Conservation (phyloP, 2,888 invertebrate species). For the Nemotelus nigrinus region DNA sequence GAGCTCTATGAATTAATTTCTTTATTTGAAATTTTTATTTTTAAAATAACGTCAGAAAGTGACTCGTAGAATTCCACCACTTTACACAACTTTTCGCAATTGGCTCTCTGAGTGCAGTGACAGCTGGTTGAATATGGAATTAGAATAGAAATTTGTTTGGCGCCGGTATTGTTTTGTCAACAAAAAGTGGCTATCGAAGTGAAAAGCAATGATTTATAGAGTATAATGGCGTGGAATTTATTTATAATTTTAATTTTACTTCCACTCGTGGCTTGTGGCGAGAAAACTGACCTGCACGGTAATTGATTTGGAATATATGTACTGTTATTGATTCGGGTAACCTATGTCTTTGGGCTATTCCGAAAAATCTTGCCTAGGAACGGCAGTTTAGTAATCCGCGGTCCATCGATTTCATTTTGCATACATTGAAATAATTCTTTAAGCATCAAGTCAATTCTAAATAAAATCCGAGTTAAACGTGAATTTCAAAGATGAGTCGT, state of each 20-base stretch:
- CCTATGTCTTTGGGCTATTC: background rate
- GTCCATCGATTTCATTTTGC: too few relatives aligned
- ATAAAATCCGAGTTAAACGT: too few relatives aligned
- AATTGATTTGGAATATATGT: background rate
- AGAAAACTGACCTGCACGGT: background rate
- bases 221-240: background rate
- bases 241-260: constrained; percentile 26
- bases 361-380: background rate
- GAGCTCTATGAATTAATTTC: too few relatives aligned
- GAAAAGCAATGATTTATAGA: background rate
- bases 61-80: too few relatives aligned
- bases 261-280: background rate
- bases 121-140: background rate
- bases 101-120: background rate
- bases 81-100: background rate
- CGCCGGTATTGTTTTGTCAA: constrained; percentile 42
- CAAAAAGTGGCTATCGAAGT: background rate
- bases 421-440: too few relatives aligned
- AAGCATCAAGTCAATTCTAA: too few relatives aligned
- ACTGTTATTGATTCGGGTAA: background rate
- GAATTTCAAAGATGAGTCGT: too few relatives aligned
- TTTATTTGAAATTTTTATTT: too few relatives aligned
- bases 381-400: too few relatives aligned
- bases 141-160: background rate
- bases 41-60: too few relatives aligned